A percentile compares a stretch with the other conserved stretches of the same genome.
These are phyloP conservation scores for Aphyosemion australe DNA, from an alignment of 2,113 vertebrate species.

Conservation along the genomic window DNA sequence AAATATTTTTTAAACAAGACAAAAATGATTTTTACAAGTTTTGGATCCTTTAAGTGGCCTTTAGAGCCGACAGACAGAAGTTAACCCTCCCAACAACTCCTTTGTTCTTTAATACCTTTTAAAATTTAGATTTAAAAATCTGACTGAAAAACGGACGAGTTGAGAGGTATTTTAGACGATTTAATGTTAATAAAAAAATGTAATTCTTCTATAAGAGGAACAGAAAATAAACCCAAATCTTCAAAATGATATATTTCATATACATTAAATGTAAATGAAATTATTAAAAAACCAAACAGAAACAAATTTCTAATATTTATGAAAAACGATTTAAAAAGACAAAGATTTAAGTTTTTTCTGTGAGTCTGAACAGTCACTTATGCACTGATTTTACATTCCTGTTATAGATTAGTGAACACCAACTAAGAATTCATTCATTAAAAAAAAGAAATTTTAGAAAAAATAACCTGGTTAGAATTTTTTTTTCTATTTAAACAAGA, in stretches of 20 bases:
- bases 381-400: too few relatives aligned
- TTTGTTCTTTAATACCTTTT: not conserved
- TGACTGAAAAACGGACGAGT: not conserved
- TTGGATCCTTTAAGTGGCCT: too few relatives aligned
- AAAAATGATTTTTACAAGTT: not conserved
- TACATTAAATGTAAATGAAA: not conserved
- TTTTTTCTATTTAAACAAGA: too few relatives aligned
- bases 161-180: not conserved
- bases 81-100: not conserved
- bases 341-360: too few relatives aligned
- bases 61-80: too few relatives aligned
- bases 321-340: too few relatives aligned
- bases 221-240: not conserved
- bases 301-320: not conserved
- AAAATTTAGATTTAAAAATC: conserved; percentile 3
- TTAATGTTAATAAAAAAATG: not conserved
- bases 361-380: too few relatives aligned
- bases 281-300: not conserved
- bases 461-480: too few relatives aligned
- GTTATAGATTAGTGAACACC: too few relatives aligned
- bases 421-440: too few relatives aligned
- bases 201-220: not conserved
- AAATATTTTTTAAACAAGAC: not conserved
- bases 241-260: not conserved
- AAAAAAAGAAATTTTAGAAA: too few relatives aligned